Evolutionary conservation across 1,140 invertebrate genomes (phyloP).

Genomic region (Hetaerina americana): DNA sequence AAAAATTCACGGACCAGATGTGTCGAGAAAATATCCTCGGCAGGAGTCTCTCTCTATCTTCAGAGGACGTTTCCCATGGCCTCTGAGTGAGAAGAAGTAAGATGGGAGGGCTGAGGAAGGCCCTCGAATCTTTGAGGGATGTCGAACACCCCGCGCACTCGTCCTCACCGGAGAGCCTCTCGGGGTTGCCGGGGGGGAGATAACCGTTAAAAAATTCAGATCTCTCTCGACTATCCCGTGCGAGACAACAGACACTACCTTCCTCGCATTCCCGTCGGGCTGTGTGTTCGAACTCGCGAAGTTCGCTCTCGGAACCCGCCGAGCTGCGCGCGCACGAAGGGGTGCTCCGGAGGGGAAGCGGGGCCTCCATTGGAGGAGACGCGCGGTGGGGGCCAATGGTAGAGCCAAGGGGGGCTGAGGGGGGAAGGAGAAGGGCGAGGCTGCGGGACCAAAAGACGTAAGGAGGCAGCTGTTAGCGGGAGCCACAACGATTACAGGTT

Average conservation of each 20-base stretch:
- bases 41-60: no score
- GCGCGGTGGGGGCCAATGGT: background rate
- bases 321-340: background rate
- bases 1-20: no score
- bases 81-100: no score
- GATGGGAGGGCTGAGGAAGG: no score
- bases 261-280: background rate
- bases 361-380: background rate
- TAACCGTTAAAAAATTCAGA: no score
- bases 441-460: background rate
- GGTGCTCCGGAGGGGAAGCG: background rate
- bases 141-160: background rate
- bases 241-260: background rate
- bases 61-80: no score
- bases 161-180: background rate
- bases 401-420: background rate
- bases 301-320: background rate
- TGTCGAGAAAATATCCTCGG: no score
- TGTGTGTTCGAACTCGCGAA: background rate
- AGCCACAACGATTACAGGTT: background rate
- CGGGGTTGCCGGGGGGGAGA: no score
- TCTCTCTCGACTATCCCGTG: no score
- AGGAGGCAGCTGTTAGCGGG: background rate
- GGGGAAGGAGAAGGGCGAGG: background rate
- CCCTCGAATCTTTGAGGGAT: no score